phyloP scores from a whole-genome alignment of 1,140 invertebrate genomes.

The Kradibia gibbosae region DNA sequence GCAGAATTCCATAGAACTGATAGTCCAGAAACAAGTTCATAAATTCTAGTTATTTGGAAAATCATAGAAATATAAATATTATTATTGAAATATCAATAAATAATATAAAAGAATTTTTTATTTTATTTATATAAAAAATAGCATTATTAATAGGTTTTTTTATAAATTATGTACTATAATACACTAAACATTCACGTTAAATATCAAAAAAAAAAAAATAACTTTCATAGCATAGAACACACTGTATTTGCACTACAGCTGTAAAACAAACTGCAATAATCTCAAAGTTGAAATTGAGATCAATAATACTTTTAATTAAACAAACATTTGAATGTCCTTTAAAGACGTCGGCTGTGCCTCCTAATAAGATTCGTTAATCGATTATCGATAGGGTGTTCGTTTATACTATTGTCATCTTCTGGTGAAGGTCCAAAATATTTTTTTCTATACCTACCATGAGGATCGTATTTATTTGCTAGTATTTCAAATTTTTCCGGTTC shows the following conservation, averaged over 20 bases:
- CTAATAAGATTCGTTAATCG: conserved; percentile 16
- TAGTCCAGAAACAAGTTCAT: too few species aligned
- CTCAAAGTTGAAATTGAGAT: conserved; percentile 2
- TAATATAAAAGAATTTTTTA: too few species aligned
- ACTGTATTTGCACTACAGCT: background rate
- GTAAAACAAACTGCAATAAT: conserved; percentile 1
- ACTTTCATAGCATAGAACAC: background rate
- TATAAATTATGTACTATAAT: background rate
- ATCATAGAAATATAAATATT: background rate
- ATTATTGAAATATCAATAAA: background rate
- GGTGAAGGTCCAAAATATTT: conserved; percentile 53
- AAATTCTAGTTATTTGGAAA: too few species aligned
- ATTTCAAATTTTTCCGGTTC: conserved; percentile 54
- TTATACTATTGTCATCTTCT: conserved; percentile 54
- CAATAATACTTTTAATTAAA: background rate
- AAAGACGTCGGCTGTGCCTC: background rate
- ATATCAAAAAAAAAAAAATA: conserved; percentile 25
- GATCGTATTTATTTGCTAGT: conserved; percentile 57
- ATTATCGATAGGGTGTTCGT: background rate
- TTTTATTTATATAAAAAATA: background rate
- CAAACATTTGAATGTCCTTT: background rate
- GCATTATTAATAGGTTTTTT: background rate
- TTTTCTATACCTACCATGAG: conserved; percentile 54
- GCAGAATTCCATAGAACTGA: too few species aligned
- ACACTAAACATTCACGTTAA: background rate